Base-by-base conservation (phyloP, 1,140 invertebrate genomes). In the Brachionus rubens region DNA sequence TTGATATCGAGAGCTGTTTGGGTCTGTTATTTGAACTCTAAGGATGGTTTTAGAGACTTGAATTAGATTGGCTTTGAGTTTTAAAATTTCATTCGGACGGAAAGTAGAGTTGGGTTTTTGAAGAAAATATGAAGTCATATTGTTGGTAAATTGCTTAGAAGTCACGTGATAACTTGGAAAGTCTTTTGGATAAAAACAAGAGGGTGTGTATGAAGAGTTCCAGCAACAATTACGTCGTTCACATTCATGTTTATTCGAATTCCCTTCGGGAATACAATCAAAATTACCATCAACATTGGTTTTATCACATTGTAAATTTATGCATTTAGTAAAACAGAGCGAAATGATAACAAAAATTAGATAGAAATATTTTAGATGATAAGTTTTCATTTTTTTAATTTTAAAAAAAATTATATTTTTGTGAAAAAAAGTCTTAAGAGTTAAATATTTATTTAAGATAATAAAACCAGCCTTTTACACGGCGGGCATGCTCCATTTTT, bases 1-100 rank as follows among this genome's bases (percentile, higher is more conserved):
- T 76, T 84, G 82, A 78, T 81, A 84, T 33, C 83, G 76, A 16
- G 78, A 65, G 50, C 80, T 80, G 16, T 78, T 75, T 19, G 82
- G 79, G 59, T 82, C 81, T 78, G 68, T 79, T 6, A 82, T 79
- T 81, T 81, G 70, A 52, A 80, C 33, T 12, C 65, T 12, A 9
- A 65, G 24, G 46, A 14, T 47, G 1, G 43, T 30, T 24, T 30
- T 41, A 0, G 72, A 40, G 12, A 36, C 54, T 21, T 46, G 65
- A 2, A 33, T 19, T 33, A 76, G 21, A 26, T 43, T 46, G 1
- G 33, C 19, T 12, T 76, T 36, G 12, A 76, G n/a, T 36, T 62
- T 47, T 43, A 65, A 62, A 16, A 65, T 48, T 41, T 76, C 75
- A 10, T 46, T 41, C 33, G 24, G 54, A 1, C 41, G 24, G 65